Evolutionary conservation across 2,888 invertebrate species (phyloP), one percentile per base, ranked within the genome.

Genomic region (Xanthia togata): DNA sequence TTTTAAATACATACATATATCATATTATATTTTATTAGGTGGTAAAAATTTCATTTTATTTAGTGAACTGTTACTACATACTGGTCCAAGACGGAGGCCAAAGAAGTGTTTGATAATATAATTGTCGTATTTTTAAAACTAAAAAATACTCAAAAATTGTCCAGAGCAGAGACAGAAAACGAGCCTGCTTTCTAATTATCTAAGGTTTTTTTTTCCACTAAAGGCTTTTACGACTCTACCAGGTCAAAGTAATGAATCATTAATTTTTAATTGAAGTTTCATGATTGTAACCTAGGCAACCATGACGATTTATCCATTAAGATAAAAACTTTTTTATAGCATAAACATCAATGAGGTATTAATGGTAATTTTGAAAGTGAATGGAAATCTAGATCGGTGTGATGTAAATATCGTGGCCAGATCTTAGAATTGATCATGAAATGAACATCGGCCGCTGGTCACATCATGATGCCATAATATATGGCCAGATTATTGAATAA

Each of bases 291-390:
- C 6, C 9, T 57, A 20, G 35, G 57, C 20, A 73, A 44, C 57
- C 57, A 57, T 57, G 72, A 59, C 76, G 41, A 69, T 76, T 71
- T 53, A 65, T 59, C 38, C 1, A 73, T 76, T 55, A 55, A 26
- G 84, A 81, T 83, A 70, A 70, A 35, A 74, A 41, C 44, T 12
- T 20, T 31, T 62, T 70, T 57, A 78, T 73, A 41, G 81, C 70
- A 14, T 47, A 41, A 20, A 59, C 35, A 53, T 50, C 55, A 75
- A 53, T 77, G 44, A 12, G 63, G n/a, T 41, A 38, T 26, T 9
- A 35, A 38, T 53, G 81, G 70, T 76, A 57, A 72, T 35, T 55
- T 53, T 47, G 11, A 26, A 73, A 26, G 20, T 71, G 5, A 5
- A 4, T 63, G 31, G 6, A 14, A 31, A 44, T 68, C 6, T 44